Base-by-base conservation (phyloP, 2,888 invertebrate species). In the Polydrusus cervinus region DNA sequence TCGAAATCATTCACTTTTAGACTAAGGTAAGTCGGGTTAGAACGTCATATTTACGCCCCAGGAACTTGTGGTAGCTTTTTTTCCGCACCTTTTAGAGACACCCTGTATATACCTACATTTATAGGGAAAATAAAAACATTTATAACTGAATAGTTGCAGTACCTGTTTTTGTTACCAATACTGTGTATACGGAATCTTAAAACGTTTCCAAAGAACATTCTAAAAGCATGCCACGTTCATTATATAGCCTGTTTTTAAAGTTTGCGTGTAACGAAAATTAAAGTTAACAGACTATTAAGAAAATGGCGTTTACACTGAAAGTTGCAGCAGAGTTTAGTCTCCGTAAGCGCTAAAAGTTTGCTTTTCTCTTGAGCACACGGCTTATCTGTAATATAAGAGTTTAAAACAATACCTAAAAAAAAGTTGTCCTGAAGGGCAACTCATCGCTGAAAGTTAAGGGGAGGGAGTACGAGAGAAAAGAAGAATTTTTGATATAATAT, bases 321-420 rank as follows among this genome's bases (percentile, higher is more conserved):
- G 65, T 73, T 73, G 62, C 45, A 65, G 62, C 57, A 25, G 68
- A 69, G 68, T 74, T 74, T 74, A 65, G 74, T 69, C 69, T 53
- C 68, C 69, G 30, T 34, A 70, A 74, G 57, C 74, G 55, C 25
- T 45, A 34, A 61, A 67, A 73, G 45, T 70, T 62, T 20, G 62
- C 53, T 40, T 68, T 67, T 14, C 69, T 57, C 65, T 65, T 55
- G 64, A 74, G 45, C 69, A 64, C 74, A 57, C 55, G 64, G 74
- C 69, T 74, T 69, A 69, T 62, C 60, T 64, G 62, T 57, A 62
- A 62, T 64, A 45, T 62, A 74, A 69, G 69, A 64, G 55, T 74
- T 74, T 74, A 55, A 74, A 74, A 74, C 69, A 74, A 74, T 74
- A 68, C 64, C 61, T 53, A 61, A 51, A 61, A 34, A 43, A 67